Base-by-base conservation (phyloP, 2,888 invertebrate species). In the Megastigmus dorsalis region DNA sequence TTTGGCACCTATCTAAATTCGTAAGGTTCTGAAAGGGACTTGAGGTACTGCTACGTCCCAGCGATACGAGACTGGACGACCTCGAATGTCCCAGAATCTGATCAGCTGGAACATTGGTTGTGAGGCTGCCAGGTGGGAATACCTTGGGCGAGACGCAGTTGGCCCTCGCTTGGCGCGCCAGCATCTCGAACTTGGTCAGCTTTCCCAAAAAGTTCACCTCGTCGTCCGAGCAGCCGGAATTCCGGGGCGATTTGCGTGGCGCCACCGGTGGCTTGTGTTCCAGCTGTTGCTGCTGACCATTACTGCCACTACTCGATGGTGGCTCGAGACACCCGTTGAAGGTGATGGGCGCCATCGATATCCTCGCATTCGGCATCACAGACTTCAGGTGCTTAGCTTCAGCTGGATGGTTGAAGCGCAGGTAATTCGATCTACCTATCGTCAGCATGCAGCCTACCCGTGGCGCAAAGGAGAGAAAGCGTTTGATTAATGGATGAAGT, bases 401-500 rank as follows among this genome's bases (percentile, higher is more conserved):
- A 65, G 94, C 94, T 0, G 97, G 97, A 88, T 97, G 95, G 89
- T 97, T 97, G 90, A 96, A 97, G 48, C 97, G 93, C 88, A 97
- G 93, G 89, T 95, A 96, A 88, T 95, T 96, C 63, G 97, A 95
- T 60, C 96, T 92, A 30, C 97, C 97, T 81, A 97, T 93, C 63
- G 95, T 96, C 78, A 97, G 89, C 95, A 96, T 97, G 85, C 95
- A 95, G 83, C 95, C 95, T 95, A n/a, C n/a, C n/a, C n/a, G n/a
- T n/a, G 90, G 0, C 89, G 55, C 70, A 74, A 50, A 18, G 18
- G 18, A 26, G 45, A 45, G 6, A n/a, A n/a, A n/a, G 41, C 33
- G 41, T 18, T 18, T 45, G 18, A 6, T 45, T 4, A n/a, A n/a
- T n/a, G n/a, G n/a, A n/a, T n/a, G n/a, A n/a, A n/a, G n/a, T n/a